These are phyloP conservation scores for Hestina assimilis DNA, from an alignment of 1,140 invertebrate genomes.

Conservation along the genomic window DNA sequence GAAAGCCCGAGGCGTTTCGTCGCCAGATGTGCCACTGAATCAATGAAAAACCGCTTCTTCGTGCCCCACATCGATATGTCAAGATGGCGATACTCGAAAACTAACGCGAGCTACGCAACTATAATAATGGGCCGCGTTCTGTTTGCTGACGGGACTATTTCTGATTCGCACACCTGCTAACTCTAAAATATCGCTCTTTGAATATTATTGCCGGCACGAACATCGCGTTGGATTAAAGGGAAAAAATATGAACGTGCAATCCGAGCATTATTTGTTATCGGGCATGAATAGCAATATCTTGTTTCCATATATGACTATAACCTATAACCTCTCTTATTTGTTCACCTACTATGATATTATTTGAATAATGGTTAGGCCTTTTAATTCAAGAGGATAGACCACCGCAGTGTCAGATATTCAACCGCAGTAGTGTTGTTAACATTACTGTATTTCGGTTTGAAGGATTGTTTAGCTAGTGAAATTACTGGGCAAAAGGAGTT, in stretches of 20 bases:
- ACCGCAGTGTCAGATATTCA: no score
- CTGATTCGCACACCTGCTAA: slow-evolving; percentile 61
- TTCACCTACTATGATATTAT: no score
- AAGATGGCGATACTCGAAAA: slow-evolving; percentile 39
- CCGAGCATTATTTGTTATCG: slow-evolving; percentile 2
- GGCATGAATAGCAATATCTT: neutral
- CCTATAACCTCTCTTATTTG: neutral
- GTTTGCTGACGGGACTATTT: slow-evolving; percentile 58
- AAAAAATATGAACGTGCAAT: slow-evolving; percentile 10
- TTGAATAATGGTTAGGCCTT: neutral
- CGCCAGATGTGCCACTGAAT: slow-evolving; percentile 74
- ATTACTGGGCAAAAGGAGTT: no score
- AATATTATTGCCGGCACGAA: slow-evolving; percentile 21
- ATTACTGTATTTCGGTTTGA: no score
- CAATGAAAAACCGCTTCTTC: slow-evolving; percentile 76
- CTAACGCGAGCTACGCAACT: slow-evolving; percentile 45
- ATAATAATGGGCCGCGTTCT: slow-evolving; percentile 57
- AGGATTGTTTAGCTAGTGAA: no score
- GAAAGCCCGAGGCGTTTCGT: slow-evolving; percentile 71
- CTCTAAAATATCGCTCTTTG: slow-evolving; percentile 40
- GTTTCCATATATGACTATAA: neutral
- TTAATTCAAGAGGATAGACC: no score
- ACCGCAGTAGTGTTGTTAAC: no score
- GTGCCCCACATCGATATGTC: slow-evolving; percentile 67
- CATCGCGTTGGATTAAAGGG: slow-evolving; percentile 6